Percentiles rank a stretch among this genome's conserved stretches.
phyloP scores from a whole-genome alignment of 2,797 vertebrate species.

The Melanotaenia parkinsoni region DNA sequence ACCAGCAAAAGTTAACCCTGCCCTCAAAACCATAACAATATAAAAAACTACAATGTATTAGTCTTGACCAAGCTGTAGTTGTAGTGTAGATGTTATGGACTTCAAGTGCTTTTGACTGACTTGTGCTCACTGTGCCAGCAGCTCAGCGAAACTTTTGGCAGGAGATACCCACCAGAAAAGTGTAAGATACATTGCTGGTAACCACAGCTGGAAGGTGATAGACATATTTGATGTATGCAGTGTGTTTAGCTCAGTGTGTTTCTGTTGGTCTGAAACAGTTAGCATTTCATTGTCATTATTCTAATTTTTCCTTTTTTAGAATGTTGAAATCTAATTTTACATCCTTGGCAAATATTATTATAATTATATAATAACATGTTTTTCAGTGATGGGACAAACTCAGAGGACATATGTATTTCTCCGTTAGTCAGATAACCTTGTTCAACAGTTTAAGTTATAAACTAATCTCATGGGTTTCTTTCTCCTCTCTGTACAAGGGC shows the following conservation, averaged over 20 bases:
- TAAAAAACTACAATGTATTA: background rate
- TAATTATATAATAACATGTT: no score
- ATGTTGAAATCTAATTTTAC: no score
- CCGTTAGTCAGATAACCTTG: no score
- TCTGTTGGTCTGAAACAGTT: background rate
- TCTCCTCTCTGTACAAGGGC: background rate
- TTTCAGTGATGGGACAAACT: no score
- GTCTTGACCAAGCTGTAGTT: background rate
- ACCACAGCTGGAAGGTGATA: background rate
- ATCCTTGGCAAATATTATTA: no score
- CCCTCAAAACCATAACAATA: background rate
- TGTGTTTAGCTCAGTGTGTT: background rate
- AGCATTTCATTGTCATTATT: background rate
- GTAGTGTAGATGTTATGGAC: no score
- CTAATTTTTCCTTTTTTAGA: no score
- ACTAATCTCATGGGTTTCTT: background rate
- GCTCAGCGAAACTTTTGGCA: background rate
- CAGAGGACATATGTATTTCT: no score
- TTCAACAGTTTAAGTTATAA: background rate
- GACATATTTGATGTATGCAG: background rate
- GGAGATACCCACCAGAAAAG: background rate
- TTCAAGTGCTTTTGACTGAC: no score
- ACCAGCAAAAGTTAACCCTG: background rate
- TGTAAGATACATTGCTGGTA: background rate
- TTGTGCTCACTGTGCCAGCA: background rate